phyloP scores from a whole-genome alignment of 2,888 invertebrate species.

The Autographa pulchrina region DNA sequence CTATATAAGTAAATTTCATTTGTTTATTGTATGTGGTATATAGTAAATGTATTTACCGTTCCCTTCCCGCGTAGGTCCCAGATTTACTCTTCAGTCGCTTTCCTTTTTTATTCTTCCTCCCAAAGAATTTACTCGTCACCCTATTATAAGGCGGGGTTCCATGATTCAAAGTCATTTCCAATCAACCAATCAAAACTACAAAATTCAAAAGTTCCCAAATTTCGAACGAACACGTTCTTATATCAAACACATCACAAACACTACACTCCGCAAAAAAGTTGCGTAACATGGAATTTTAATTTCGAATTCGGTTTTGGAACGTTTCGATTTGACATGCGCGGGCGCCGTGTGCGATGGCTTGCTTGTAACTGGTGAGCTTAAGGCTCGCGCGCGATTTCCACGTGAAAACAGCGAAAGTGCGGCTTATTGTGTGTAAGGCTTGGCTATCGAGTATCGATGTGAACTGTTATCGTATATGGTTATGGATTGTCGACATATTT shows the following conservation, averaged over 20 bases:
- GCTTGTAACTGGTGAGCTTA: slow-evolving; percentile 78
- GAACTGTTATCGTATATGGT: slow-evolving; percentile 35
- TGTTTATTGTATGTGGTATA: too few relatives aligned
- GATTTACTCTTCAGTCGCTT: slow-evolving; percentile 79
- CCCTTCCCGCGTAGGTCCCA: slow-evolving; percentile 80
- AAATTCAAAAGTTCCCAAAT: slow-evolving; percentile 17
- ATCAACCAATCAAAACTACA: slow-evolving; percentile 35
- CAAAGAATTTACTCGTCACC: slow-evolving; percentile 81
- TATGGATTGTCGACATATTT: slow-evolving; percentile 11
- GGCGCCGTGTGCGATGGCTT: slow-evolving; percentile 65
- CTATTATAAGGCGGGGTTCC: slow-evolving; percentile 75
- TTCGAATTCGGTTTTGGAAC: slow-evolving; percentile 24
- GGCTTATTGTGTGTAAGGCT: slow-evolving; percentile 42
- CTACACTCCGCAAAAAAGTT: slow-evolving; percentile 45
- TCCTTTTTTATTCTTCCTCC: slow-evolving; percentile 82
- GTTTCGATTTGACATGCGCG: slow-evolving; percentile 64
- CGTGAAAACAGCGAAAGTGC: slow-evolving; percentile 83
- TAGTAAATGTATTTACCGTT: slow-evolving; percentile 79
- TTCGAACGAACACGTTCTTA: slow-evolving; percentile 10
- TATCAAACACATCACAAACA: slow-evolving; percentile 25
- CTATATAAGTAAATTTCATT: too few relatives aligned
- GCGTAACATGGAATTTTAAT: slow-evolving; percentile 31
- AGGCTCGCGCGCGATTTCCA: slow-evolving; percentile 73
- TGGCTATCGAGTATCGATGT: slow-evolving; percentile 39
- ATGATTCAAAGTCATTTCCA: slow-evolving; percentile 79